Evolutionary conservation across 2,888 invertebrate genomes (phyloP), one percentile per base, ranked within the genome.

Genomic region (Xestia xanthographa): DNA sequence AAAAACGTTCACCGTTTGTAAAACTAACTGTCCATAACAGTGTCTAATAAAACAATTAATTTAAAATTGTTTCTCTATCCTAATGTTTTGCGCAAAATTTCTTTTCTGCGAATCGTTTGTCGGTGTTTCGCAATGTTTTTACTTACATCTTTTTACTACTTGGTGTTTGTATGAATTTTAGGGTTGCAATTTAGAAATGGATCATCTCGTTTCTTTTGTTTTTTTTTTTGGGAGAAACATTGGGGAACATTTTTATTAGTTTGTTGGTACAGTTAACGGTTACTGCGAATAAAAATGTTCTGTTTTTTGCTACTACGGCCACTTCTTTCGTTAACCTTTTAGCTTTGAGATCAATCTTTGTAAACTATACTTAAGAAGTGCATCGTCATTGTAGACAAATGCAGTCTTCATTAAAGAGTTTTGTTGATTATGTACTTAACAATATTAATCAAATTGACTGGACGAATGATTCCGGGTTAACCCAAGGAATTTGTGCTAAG

Each of bases 81-180:
- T 84, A 86, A 65, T 67, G 72, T 87, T 94, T 77, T 95, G 93
- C 90, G 94, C 95, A 94, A 95, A 93, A 95, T 94, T 95, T 95
- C 94, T 95, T 94, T 95, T 94, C 95, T 91, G 87, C 86, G 93
- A 94, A 95, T 85, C 80, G 66, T 86, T 84, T 89, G 90, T 86
- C 87, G 77, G 78, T 72, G 29, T 79, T 84, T 75, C 65, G 67
- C 68, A 58, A 65, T 72, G 5, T 82, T 85, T 82, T 79, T 43
- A 62, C 53, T 72, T 78, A 80, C 70, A 76, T 72, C 29, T 77
- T 79, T 79, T 80, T 80, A 71, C 66, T 72, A 43, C 9, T 41
- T 48, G 62, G 50, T 53, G 70, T 71, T 72, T 82, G 50, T 77
- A 50, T 29, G 12, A 76, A 79, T 87, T 88, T 90, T 91, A 91